Percentiles rank a stretch among this genome's conserved stretches.
Evolutionary conservation across 2,888 invertebrate genomes (phyloP).

Genomic region (Xylota sylvarum): DNA sequence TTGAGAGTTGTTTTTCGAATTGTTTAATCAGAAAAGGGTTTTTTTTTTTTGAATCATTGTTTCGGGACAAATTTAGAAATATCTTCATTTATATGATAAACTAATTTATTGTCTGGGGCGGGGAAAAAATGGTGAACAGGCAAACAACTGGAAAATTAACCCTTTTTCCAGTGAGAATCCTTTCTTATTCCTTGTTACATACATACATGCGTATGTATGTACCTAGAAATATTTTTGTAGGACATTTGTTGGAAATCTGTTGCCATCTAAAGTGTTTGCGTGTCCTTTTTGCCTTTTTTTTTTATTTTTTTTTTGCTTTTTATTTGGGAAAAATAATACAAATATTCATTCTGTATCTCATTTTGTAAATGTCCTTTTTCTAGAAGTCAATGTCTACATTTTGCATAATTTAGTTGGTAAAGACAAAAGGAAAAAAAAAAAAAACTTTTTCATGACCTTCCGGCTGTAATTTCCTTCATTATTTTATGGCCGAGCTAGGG

Average conservation of each 20-base stretch:
- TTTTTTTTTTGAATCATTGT: constrained; percentile 13
- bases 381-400: constrained; percentile 49
- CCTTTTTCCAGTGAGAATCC: constrained; percentile 34
- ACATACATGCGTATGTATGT: neutral
- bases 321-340: constrained; percentile 24
- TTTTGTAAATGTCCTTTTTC: constrained; percentile 60
- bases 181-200: constrained; percentile 15
- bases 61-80: neutral
- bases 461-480: constrained; percentile 54
- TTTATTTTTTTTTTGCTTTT: neutral
- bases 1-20: neutral
- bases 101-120: constrained; percentile 34
- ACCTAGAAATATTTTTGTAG: constrained; percentile 49
- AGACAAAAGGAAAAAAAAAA: too few relatives aligned
- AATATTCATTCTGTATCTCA: constrained; percentile 45
- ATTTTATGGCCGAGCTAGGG: constrained; percentile 58
- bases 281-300: constrained; percentile 11
- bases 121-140: too few relatives aligned
- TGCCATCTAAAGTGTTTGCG: constrained; percentile 43
- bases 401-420: constrained; percentile 70
- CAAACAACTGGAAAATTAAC: constrained; percentile 49
- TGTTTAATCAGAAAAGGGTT: constrained; percentile 4
- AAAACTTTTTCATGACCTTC: constrained; percentile 30
- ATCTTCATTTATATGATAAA: constrained; percentile 56
- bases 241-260: constrained; percentile 62